A percentile compares a stretch with the other conserved stretches of the same genome.
phyloP scores from a whole-genome alignment of 2,888 invertebrate genomes.

The Crepidodera aurea region DNA sequence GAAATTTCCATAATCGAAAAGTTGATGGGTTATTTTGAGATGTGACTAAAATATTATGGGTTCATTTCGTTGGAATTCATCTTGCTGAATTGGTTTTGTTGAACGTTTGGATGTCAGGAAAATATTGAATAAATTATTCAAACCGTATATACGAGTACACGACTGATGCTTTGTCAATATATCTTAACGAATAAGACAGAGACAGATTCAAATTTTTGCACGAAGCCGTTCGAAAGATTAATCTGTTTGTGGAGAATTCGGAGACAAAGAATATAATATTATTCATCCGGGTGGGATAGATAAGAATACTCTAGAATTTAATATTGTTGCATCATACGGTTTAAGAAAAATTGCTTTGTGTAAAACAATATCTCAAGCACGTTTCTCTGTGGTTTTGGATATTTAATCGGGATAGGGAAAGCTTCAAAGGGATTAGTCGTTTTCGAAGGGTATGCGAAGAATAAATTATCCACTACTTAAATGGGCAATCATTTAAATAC shows the following conservation, averaged over 20 bases:
- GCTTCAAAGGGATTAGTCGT: too few species aligned
- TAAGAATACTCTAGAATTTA: too few species aligned
- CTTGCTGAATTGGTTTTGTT: conserved; percentile 21
- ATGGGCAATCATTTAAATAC: too few species aligned
- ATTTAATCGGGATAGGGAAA: too few species aligned
- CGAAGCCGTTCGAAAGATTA: conserved; percentile 8
- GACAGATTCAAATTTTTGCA: conserved; percentile 16
- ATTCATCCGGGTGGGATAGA: too few species aligned
- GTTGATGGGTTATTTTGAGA: conserved; percentile 23
- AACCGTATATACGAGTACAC: neutral
- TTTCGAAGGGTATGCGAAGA: too few species aligned
- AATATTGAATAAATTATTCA: conserved; percentile 25
- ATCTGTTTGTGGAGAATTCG: neutral
- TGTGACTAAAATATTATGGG: conserved; percentile 28
- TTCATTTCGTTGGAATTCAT: conserved; percentile 21
- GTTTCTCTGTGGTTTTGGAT: too few species aligned
- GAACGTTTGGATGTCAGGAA: conserved; percentile 16
- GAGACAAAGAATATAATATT: neutral
- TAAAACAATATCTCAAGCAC: too few species aligned
- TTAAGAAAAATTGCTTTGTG: too few species aligned
- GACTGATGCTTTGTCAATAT: conserved; percentile 23
- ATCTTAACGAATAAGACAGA: neutral
- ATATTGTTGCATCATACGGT: too few species aligned
- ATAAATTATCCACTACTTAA: too few species aligned
- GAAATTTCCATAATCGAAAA: conserved; percentile 21